Conservation (phyloP, 1,140 invertebrate species). For the Planococcus citri region DNA sequence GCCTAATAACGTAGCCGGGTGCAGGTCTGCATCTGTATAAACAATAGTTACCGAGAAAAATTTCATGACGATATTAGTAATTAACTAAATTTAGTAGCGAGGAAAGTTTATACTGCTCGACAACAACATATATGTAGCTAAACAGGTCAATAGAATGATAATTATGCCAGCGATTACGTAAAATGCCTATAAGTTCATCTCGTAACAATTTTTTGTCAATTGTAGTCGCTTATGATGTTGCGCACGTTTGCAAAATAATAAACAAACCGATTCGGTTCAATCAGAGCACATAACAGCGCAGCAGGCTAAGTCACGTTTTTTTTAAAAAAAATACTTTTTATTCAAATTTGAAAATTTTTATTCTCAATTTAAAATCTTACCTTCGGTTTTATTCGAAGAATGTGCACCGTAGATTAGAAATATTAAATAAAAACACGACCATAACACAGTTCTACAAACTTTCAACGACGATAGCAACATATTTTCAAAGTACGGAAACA, state of each 20-base stretch:
- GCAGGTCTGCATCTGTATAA: conserved; percentile 19
- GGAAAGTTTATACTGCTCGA: not conserved
- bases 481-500: not conserved
- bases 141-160: not conserved
- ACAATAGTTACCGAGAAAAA: not conserved
- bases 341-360: too few relatives aligned
- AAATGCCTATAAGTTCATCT: not conserved
- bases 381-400: not conserved
- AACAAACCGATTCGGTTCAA: too few relatives aligned
- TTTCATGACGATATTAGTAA: not conserved
- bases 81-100: not conserved
- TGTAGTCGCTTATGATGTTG: too few relatives aligned
- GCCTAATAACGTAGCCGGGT: conserved; percentile 22
- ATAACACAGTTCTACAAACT: not conserved
- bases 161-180: not conserved
- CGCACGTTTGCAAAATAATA: too few relatives aligned
- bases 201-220: too few relatives aligned
- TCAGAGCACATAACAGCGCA: too few relatives aligned
- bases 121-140: not conserved
- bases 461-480: not conserved
- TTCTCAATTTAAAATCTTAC: not conserved
- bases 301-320: too few relatives aligned
- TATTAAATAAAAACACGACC: not conserved
- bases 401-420: not conserved
- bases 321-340: too few relatives aligned